phyloP scores from a whole-genome alignment of 2,113 vertebrate genomes.

The Eleginops maclovinus region DNA sequence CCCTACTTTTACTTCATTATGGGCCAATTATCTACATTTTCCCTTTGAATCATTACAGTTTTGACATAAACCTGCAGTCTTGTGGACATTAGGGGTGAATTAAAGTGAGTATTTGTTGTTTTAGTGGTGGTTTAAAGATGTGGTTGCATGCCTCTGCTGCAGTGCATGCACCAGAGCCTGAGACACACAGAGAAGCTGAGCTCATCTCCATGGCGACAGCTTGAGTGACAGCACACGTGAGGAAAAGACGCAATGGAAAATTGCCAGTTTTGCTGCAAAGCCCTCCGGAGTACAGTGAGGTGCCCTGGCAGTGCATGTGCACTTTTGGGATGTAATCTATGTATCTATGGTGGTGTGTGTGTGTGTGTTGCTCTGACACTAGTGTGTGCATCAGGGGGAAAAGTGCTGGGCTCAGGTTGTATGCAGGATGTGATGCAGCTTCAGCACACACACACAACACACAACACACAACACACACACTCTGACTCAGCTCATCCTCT shows the following conservation, averaged over 20 bases:
- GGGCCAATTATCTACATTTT: too few relatives aligned
- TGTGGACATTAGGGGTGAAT: too few relatives aligned
- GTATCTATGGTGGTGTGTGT: not conserved
- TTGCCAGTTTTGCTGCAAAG: conserved; percentile 70
- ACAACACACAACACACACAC: conserved; percentile 4
- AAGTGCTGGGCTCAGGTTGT: conserved; percentile 59
- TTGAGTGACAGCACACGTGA: conserved; percentile 74
- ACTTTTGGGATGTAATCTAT: not conserved
- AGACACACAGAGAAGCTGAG: conserved; percentile 61
- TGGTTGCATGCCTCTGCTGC: conserved; percentile 45
- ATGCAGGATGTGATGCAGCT: conserved; percentile 40
- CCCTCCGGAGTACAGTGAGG: conserved; percentile 23
- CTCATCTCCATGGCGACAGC: conserved; percentile 76
- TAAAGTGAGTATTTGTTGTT: too few relatives aligned
- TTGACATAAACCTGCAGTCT: too few relatives aligned
- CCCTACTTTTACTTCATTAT: too few relatives aligned
- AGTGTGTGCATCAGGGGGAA: conserved; percentile 4
- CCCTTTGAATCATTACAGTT: too few relatives aligned
- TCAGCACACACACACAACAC: conserved; percentile 57
- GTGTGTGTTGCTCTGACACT: not conserved
- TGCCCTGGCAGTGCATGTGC: conserved; percentile 13
- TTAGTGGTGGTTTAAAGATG: conserved; percentile 4
- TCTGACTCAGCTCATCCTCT: conserved; percentile 63
- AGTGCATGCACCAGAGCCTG: conserved; percentile 55
- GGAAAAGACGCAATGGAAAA: conserved; percentile 59